phyloP scores from a whole-genome alignment of 2,888 invertebrate genomes.

The Pristionchus entomophagus region DNA sequence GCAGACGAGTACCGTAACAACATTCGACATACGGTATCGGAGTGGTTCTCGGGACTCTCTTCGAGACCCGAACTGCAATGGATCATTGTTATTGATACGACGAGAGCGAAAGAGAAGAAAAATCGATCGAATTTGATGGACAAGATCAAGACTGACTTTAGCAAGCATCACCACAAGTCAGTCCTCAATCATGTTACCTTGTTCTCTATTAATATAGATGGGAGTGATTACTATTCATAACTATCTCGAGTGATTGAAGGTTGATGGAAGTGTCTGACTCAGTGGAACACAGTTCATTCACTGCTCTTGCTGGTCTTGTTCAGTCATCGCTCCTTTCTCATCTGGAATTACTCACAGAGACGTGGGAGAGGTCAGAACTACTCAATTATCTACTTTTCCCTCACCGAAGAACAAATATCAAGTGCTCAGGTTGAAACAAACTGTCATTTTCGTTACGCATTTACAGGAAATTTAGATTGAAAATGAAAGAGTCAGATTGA shows the following conservation, averaged over 20 bases:
- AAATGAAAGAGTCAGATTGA: no score
- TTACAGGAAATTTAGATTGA: no score
- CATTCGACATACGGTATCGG: conserved; percentile 69
- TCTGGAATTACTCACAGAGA: conserved; percentile 57
- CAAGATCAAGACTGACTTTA: conserved; percentile 69
- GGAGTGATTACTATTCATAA: no score
- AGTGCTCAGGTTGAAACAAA: no score
- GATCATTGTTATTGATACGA: conserved; percentile 72
- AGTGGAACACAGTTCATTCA: conserved; percentile 60
- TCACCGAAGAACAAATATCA: no score
- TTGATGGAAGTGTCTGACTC: conserved; percentile 63
- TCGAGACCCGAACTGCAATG: conserved; percentile 66
- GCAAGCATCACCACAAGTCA: conserved; percentile 59
- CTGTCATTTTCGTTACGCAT: no score
- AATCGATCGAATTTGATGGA: conserved; percentile 66
- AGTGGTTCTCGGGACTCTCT: conserved; percentile 71
- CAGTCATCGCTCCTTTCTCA: conserved; percentile 56
- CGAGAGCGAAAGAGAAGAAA: conserved; percentile 69
- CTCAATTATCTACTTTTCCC: not conserved
- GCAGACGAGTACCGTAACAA: conserved; percentile 70
- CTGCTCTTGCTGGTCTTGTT: conserved; percentile 54
- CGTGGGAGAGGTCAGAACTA: conserved; percentile 57
- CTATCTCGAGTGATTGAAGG: conserved; percentile 36
- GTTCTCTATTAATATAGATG: no score
- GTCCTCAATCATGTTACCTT: not conserved